phyloP scores from a whole-genome alignment of 2,797 vertebrate species.

The Nothura maculosa region DNA sequence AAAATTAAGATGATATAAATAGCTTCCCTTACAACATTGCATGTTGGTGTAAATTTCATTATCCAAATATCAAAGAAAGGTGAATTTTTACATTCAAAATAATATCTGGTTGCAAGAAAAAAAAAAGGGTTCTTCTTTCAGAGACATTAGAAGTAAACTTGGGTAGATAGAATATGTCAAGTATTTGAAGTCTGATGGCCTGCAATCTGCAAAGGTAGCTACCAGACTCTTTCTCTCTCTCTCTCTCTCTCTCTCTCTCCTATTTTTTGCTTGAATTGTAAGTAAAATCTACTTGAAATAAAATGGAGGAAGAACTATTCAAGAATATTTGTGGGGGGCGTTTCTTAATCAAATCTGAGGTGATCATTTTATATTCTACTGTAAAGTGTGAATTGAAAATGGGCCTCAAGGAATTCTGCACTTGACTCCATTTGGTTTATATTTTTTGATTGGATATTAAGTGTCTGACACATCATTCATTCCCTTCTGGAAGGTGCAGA shows the following conservation, averaged over 20 bases:
- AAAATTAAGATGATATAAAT: neutral
- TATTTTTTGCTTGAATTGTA: neutral
- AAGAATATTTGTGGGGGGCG: neutral
- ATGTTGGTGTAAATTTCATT: neutral
- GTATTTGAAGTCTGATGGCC: neutral
- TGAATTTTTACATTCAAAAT: neutral
- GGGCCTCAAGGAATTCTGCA: neutral
- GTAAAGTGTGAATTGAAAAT: neutral
- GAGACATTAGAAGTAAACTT: neutral
- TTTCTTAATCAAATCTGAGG: neutral
- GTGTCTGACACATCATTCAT: slow-evolving; percentile 54
- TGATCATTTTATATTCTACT: neutral
- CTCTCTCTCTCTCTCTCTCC: no score
- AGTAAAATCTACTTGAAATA: slow-evolving; percentile 10
- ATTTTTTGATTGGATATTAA: slow-evolving; percentile 35
- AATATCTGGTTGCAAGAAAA: neutral
- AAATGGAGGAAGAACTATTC: neutral
- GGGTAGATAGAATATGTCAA: no score
- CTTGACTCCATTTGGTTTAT: slow-evolving; percentile 23
- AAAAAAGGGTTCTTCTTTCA: neutral
- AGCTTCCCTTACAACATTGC: neutral
- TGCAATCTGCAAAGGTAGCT: neutral
- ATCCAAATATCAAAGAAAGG: neutral
- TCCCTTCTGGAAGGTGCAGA: slow-evolving; percentile 51
- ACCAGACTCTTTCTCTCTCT: rapidly evolving